Evolutionary conservation across 2,888 invertebrate genomes (phyloP), one percentile per base, ranked within the genome.

Genomic region (Leptinotarsa haldemani): DNA sequence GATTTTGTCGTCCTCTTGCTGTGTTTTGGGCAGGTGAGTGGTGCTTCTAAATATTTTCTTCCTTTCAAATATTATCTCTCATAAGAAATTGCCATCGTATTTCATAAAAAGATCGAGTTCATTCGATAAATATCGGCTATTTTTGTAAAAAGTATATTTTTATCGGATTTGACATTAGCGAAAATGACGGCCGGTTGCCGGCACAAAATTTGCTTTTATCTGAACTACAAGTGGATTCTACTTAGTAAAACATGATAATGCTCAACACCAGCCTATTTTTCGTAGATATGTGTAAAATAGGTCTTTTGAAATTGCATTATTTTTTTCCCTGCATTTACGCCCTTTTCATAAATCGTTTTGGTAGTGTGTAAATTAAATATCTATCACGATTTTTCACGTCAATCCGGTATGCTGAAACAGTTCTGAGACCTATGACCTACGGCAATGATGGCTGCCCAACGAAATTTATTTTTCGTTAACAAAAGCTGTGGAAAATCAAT

Each of bases 1-100:
- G 81, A 80, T 81, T 83, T 85, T 83, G 83, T 84, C 84, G 83
- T 82, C 82, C 84, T 85, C 83, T 84, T 82, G 82, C 80, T 76
- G 80, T 77, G 79, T 79, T 79, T 80, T 78, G 74, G 74, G 75
- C 81, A 82, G 82, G 82, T 82, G 80, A 83, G 82, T 81, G 71
- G 61, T 73, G 73, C 70, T 79, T 76, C 63, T 63, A 52, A 52
- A 68, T 77, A 69, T 74, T 77, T 75, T 67, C 47, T 50, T 20
- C 25, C 47, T 56, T 64, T 50, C 25, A 53, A 53, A 67, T 50
- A 52, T 47, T 56, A 66, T 66, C 53, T 52, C 50, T 25, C 5
- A 52, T 61, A 61, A 66, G n/a, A 1, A 22, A 67, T 53, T n/a
- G 15, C n/a, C 48, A 40, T 48, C 52, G 18, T 56, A 53, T 12